Evolutionary conservation across 2,888 invertebrate species (phyloP), one percentile per base, ranked within the genome.

Genomic region (Noctuana brunneofusca): DNA sequence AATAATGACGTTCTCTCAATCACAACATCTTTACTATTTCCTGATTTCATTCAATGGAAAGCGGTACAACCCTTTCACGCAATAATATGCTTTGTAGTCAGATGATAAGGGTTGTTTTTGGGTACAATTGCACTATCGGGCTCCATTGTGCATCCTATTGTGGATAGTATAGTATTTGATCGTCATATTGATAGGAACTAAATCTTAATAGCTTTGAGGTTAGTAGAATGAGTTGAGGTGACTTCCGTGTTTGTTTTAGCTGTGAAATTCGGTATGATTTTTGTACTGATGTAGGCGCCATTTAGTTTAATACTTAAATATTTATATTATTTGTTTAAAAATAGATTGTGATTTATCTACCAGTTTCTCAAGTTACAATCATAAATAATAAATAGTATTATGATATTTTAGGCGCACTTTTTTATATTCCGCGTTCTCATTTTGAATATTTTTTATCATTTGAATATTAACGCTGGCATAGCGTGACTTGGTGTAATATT

Each of bases 1-100:
- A 60, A 60, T 60, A 60, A 60, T 60, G 60, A 60, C 60, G 60
- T 60, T 60, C 30, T 48, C 60, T 54, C 53, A 59, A 59, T 59
- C 53, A 46, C 52, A 41, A 48, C 60, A 60, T 54, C 54, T 60
- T 59, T 54, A 60, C 54, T 54, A 48, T 60, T 60, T 60, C 60
- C 60, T 54, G 48, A 54, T 60, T 60, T 54, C 60, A 54, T 60
- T 60, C 30, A 60, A 60, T 54, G 52, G 46, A 59, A 59, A 59
- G 53, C 52, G 18, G 14, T 2, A 6, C 5, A 24, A 5, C 8
- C 8, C 18, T 52, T 16, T 5, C 38, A 55, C 8, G 27, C 49
- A 11, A 62, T n/a, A 27, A 55, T 55, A 3, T n/a, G 4, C 55
- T 20, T 62, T 62, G 14, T 38, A 20, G 11, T 24, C 27, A 20